These are phyloP conservation scores for Botrylloides violaceus DNA, from an alignment of 23 tunicate genomes.

Conservation along the genomic window DNA sequence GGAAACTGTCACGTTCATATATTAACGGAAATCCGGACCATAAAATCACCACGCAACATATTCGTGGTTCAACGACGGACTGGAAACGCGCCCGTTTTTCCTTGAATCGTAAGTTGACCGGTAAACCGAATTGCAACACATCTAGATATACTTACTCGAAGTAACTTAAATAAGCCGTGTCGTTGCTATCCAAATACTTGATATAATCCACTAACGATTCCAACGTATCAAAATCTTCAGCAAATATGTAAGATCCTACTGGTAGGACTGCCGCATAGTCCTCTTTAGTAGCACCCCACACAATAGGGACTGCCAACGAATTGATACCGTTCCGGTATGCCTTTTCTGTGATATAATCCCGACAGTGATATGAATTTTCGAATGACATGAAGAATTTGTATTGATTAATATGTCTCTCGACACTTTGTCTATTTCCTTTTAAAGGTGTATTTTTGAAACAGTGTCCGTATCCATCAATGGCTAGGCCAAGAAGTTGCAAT, in stretches of 20 bases:
- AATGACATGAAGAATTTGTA: neutral
- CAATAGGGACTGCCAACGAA: neutral
- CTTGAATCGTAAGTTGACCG: no score
- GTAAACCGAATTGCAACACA: no score
- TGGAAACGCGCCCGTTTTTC: no score
- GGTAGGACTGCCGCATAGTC: neutral
- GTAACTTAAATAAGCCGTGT: neutral
- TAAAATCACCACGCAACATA: no score
- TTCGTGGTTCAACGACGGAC: no score
- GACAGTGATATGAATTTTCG: slow-evolving; percentile 1
- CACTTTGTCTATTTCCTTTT: neutral
- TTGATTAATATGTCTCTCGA: neutral
- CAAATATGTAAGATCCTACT: neutral
- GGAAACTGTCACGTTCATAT: no score
- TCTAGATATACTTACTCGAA: neutral
- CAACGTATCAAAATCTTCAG: neutral
- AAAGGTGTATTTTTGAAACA: neutral
- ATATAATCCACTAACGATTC: neutral
- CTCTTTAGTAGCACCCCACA: neutral
- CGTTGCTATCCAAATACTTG: neutral
- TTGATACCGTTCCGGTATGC: neutral
- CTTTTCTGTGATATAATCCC: neutral
- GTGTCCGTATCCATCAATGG: neutral
- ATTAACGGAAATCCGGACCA: no score
- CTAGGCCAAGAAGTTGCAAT: neutral